phyloP scores from a whole-genome alignment of 2,797 vertebrate species.

The Pelochelys cantorii region DNA sequence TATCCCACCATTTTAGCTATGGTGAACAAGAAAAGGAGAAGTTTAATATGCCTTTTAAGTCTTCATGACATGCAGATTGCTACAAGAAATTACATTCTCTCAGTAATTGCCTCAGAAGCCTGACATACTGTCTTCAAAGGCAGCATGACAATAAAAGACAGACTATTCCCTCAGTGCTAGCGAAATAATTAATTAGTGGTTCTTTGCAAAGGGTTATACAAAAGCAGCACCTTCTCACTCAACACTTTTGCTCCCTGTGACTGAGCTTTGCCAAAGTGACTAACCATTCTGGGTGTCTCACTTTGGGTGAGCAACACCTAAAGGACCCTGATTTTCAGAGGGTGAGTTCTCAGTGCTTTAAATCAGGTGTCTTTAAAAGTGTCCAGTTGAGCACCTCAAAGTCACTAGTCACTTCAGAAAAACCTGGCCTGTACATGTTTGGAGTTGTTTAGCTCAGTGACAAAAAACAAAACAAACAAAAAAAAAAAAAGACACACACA shows the following conservation, averaged over 20 bases:
- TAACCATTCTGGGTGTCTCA: neutral
- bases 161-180: neutral
- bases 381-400: neutral
- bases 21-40: neutral
- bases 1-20: neutral
- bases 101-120: neutral
- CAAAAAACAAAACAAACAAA: no score
- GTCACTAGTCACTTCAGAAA: neutral
- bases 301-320: neutral
- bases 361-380: neutral
- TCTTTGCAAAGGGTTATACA: neutral
- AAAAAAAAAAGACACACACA: no score
- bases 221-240: neutral
- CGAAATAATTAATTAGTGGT: neutral
- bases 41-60: neutral
- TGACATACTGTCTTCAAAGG: fast-evolving
- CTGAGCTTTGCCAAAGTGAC: neutral
- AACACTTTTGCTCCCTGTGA: neutral
- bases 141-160: neutral
- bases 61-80: neutral
- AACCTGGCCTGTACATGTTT: neutral
- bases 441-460: neutral
- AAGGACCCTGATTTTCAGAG: neutral
- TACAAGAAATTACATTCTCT: neutral
- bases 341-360: neutral